phyloP scores from a whole-genome alignment of 2,888 invertebrate genomes.

The Drosophila diplacantha region DNA sequence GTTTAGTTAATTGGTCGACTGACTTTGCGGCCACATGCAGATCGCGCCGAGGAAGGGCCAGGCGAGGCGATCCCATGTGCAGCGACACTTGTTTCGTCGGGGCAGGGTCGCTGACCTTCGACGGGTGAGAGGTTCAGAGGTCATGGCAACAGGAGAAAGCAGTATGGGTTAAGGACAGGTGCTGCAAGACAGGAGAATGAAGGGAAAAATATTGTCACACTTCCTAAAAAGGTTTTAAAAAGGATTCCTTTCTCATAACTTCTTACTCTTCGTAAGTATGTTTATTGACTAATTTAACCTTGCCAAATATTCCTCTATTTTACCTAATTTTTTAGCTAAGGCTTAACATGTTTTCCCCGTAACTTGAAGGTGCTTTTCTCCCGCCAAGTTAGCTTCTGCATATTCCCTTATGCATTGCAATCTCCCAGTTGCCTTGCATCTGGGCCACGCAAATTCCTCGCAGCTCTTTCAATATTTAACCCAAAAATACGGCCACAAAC shows the following conservation, averaged over 20 bases:
- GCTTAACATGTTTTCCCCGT: not conserved
- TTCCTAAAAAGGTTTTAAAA: not conserved
- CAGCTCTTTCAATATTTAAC: constrained; percentile 35
- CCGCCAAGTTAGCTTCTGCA: not conserved
- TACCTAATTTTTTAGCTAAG: not conserved
- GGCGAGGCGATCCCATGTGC: constrained; percentile 15
- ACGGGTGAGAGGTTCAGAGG: not conserved
- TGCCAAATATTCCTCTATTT: not conserved
- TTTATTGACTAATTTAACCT: not conserved
- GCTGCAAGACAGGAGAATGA: not conserved
- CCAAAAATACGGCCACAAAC: constrained; percentile 29
- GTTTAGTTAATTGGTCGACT: constrained; percentile 57
- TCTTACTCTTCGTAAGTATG: not conserved
- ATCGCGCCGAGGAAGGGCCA: constrained; percentile 28
- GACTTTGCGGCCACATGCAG: constrained; percentile 46
- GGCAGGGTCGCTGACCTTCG: constrained; percentile 17
- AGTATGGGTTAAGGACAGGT: not conserved
- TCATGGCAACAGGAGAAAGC: not conserved
- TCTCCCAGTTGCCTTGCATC: constrained; percentile 10
- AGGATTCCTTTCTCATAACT: not conserved
- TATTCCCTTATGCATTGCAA: constrained; percentile 1
- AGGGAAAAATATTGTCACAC: not conserved
- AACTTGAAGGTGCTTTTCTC: not conserved
- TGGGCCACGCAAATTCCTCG: constrained; percentile 23
- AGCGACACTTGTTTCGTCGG: constrained; percentile 21